These are phyloP conservation scores for Epicauta chinensis DNA, from an alignment of 1,140 invertebrate species.

Conservation along the genomic window DNA sequence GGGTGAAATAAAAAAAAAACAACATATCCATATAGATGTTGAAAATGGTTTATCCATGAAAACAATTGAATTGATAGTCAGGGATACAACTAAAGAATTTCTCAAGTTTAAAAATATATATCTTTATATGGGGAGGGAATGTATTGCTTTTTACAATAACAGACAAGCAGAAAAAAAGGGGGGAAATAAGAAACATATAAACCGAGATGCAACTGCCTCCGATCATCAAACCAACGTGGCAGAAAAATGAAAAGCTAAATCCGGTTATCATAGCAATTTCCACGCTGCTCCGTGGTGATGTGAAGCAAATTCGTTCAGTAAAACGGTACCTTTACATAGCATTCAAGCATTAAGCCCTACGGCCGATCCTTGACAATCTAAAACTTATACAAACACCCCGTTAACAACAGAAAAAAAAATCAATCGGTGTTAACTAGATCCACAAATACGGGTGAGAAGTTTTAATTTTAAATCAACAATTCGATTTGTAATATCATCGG, in stretches of 20 bases:
- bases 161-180: slow-evolving; percentile 30
- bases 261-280: slow-evolving; percentile 46
- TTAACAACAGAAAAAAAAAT: slow-evolving; percentile 2
- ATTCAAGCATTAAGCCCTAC: slow-evolving; percentile 23
- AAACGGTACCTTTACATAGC: slow-evolving; percentile 24
- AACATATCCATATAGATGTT: background rate
- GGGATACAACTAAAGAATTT: background rate
- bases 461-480: too few relatives aligned
- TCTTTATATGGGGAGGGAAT: background rate
- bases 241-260: slow-evolving; percentile 48
- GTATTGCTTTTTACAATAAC: slow-evolving; percentile 27
- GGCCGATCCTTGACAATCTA: background rate
- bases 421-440: background rate
- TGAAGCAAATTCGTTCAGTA: slow-evolving; percentile 28
- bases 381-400: background rate
- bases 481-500: too few relatives aligned
- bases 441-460: too few relatives aligned
- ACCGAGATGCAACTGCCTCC: slow-evolving; percentile 34
- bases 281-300: slow-evolving; percentile 32
- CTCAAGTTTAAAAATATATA: slow-evolving; percentile 2
- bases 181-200: slow-evolving; percentile 40
- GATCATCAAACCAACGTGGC: slow-evolving; percentile 43
- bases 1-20: slow-evolving; percentile 1
- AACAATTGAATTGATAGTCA: slow-evolving; percentile 4
- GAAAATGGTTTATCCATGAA: background rate